Conservation (phyloP, 1,140 invertebrate genomes). For the Xylocopa sonorina region DNA sequence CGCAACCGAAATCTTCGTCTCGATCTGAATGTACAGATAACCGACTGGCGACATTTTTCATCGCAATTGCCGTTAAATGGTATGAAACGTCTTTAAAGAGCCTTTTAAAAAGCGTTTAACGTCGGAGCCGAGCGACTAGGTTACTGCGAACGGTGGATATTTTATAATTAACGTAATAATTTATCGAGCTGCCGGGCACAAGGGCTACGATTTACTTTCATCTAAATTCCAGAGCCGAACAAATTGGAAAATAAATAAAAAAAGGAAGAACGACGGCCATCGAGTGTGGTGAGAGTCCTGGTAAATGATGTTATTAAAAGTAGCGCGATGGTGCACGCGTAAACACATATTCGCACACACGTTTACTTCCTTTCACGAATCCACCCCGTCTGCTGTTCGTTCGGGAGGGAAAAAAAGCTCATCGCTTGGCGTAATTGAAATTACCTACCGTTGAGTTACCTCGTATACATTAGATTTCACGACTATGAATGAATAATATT, state of each 20-base stretch:
- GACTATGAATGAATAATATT: no score
- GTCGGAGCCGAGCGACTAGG: neutral
- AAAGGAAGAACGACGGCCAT: conserved; percentile 22
- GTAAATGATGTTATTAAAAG: conserved; percentile 66
- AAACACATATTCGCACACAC: neutral
- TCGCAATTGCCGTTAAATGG: neutral
- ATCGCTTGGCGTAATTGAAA: neutral
- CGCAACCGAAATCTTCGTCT: neutral
- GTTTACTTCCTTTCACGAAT: conserved; percentile 21
- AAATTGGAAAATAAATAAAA: conserved; percentile 67
- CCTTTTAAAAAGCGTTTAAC: conserved; percentile 14
- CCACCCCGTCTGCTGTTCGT: neutral
- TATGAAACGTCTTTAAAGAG: conserved; percentile 19
- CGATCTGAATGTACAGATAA: no score
- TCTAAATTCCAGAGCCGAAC: conserved; percentile 72
- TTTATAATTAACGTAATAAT: conserved; percentile 78
- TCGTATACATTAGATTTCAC: neutral
- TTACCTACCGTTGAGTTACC: neutral
- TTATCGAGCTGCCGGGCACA: conserved; percentile 60
- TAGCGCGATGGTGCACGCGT: conserved; percentile 1
- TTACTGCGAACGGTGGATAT: conserved; percentile 56
- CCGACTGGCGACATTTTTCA: neutral
- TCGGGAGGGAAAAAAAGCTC: neutral
- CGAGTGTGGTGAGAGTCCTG: neutral
- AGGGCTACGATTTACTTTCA: conserved; percentile 66